These are phyloP conservation scores for Vidua macroura DNA, from an alignment of 2,113 vertebrate species.

Conservation along the genomic window DNA sequence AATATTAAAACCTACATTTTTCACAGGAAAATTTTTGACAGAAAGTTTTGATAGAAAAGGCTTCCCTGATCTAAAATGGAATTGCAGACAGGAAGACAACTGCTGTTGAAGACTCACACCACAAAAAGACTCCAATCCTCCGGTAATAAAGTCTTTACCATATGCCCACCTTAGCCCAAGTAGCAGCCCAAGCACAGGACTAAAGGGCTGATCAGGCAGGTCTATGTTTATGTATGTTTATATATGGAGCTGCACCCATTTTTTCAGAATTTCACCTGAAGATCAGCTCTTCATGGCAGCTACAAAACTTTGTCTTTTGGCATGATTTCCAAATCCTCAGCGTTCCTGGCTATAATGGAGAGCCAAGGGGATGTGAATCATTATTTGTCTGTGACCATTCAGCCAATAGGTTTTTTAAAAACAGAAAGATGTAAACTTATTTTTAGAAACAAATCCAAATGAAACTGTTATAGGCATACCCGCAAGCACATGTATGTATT, in stretches of 20 bases:
- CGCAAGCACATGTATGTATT: background rate
- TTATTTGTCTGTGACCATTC: background rate
- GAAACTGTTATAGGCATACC: background rate
- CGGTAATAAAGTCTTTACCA: rapidly evolving
- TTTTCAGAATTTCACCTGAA: background rate
- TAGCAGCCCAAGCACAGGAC: background rate
- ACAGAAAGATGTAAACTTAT: background rate
- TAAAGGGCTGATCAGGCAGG: background rate
- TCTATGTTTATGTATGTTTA: background rate
- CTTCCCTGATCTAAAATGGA: background rate
- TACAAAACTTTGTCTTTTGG: background rate
- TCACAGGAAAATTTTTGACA: background rate
- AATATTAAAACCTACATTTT: background rate
- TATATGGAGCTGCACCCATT: background rate
- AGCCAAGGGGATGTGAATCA: background rate
- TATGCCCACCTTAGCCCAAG: background rate
- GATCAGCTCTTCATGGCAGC: background rate
- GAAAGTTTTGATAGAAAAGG: background rate
- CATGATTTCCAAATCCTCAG: background rate
- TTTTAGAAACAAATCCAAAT: background rate
- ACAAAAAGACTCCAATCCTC: background rate
- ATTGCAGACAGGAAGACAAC: background rate
- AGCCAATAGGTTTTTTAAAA: background rate
- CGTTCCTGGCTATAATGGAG: background rate
- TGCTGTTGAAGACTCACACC: background rate